These are phyloP conservation scores for Pocillopora meandrina DNA, from an alignment of 92 coral and sea anemone species.

Conservation along the genomic window DNA sequence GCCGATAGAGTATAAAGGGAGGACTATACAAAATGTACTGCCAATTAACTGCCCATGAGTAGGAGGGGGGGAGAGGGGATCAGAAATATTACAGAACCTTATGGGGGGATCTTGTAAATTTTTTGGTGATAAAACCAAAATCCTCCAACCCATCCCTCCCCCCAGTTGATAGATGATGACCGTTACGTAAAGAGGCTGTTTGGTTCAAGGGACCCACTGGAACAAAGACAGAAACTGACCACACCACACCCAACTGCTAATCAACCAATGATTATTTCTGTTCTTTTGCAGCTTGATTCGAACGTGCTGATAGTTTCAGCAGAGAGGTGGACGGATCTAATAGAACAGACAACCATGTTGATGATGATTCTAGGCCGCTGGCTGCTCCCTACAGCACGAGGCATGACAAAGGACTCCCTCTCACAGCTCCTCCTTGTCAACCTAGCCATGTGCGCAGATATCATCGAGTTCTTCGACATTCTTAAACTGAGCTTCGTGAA, in stretches of 20 bases:
- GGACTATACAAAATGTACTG: too few species aligned
- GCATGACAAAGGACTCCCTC: conserved; percentile 87
- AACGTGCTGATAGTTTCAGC: conserved; percentile 6
- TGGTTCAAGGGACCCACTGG: too few species aligned
- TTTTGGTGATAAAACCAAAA: too few species aligned
- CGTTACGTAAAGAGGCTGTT: too few species aligned
- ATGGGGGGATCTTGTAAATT: too few species aligned
- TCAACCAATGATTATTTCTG: neutral
- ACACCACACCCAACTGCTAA: neutral
- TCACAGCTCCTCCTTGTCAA: conserved; percentile 93
- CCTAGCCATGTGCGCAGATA: conserved; percentile 97
- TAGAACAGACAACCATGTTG: conserved; percentile 90
- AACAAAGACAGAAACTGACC: neutral
- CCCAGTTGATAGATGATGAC: too few species aligned
- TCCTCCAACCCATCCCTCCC: too few species aligned
- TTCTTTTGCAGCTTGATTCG: neutral
- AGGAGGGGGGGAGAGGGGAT: too few species aligned
- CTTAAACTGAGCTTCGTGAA: conserved; percentile 70
- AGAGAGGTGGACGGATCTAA: conserved; percentile 81
- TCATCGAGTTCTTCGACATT: conserved; percentile 96
- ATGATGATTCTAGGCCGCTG: conserved; percentile 95
- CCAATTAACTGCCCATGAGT: too few species aligned
- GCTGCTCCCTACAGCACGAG: conserved; percentile 87
- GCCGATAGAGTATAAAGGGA: too few species aligned
- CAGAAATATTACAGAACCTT: too few species aligned